phyloP scores from a whole-genome alignment of 2,797 vertebrate species.

The Pangasius larnaudii region DNA sequence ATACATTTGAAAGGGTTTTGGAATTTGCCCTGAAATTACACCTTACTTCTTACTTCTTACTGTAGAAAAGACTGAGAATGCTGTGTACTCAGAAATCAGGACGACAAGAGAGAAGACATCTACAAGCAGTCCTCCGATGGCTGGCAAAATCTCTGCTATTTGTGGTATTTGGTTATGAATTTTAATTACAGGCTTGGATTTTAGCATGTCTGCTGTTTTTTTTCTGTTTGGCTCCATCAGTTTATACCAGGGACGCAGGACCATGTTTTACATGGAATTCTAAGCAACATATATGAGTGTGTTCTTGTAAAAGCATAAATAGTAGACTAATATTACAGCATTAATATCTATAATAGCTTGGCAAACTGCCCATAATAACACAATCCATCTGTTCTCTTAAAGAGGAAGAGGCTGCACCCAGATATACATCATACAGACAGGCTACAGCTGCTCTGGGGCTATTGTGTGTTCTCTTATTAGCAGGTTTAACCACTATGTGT shows the following conservation, averaged over 20 bases:
- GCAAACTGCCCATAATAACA: not conserved
- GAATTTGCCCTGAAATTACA: not conserved
- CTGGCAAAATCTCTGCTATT: conserved; percentile 32
- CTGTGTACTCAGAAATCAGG: conserved; percentile 60
- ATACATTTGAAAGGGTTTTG: not conserved
- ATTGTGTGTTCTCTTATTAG: conserved; percentile 56
- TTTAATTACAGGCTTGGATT: not conserved
- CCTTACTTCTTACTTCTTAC: not conserved
- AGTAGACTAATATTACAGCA: not conserved
- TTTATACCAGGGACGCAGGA: not conserved
- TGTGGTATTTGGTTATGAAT: not conserved
- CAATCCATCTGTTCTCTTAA: conserved; percentile 1
- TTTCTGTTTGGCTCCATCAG: not conserved
- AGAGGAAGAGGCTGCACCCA: not conserved
- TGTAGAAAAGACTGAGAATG: conserved; percentile 47
- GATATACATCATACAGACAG: not conserved
- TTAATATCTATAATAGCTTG: not conserved
- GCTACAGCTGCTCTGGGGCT: conserved; percentile 54
- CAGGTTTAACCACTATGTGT: conserved; percentile 46
- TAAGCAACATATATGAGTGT: not conserved
- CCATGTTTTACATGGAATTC: not conserved
- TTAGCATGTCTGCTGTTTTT: not conserved
- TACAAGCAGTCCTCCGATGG: not conserved
- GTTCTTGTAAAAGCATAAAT: not conserved
- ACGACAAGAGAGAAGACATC: not conserved